Conservation (phyloP, 1,140 invertebrate genomes). For the Drosophila kohkoa region DNA sequence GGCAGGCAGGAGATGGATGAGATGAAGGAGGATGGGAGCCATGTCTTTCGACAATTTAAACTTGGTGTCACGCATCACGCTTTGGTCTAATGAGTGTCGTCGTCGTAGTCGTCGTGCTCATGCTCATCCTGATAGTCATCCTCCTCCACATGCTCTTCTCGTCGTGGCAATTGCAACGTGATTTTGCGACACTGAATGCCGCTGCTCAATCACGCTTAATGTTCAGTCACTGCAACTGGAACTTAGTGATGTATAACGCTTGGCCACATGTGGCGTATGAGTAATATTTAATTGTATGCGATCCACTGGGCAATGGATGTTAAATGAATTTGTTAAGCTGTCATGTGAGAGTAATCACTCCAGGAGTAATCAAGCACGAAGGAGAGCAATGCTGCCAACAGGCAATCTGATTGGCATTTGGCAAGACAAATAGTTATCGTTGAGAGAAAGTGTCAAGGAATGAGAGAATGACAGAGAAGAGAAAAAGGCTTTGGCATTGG, state of each 20-base stretch:
- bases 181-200: slow-evolving; percentile 62
- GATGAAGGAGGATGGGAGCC: slow-evolving; percentile 13
- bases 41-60: slow-evolving; percentile 73
- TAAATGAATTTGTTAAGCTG: slow-evolving; percentile 22
- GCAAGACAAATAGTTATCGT: neutral
- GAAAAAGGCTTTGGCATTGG: too few relatives aligned
- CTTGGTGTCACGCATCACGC: slow-evolving; percentile 80
- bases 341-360: slow-evolving; percentile 15
- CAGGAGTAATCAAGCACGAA: neutral
- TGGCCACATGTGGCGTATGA: slow-evolving; percentile 56
- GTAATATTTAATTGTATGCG: slow-evolving; percentile 56
- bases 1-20: slow-evolving; percentile 39
- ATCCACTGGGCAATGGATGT: slow-evolving; percentile 18
- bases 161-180: slow-evolving; percentile 73
- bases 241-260: slow-evolving; percentile 39
- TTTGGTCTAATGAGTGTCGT: slow-evolving; percentile 75
- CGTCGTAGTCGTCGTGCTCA: slow-evolving; percentile 34
- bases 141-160: slow-evolving; percentile 22
- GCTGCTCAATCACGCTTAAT: slow-evolving; percentile 60
- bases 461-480: neutral
- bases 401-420: neutral
- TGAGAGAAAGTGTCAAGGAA: neutral
- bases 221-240: slow-evolving; percentile 6
- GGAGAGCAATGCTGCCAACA: neutral
- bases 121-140: slow-evolving; percentile 36